phyloP scores from a whole-genome alignment of 37 sponge, comb jelly and placozoan genomes.

The Hormiphora californensis region DNA sequence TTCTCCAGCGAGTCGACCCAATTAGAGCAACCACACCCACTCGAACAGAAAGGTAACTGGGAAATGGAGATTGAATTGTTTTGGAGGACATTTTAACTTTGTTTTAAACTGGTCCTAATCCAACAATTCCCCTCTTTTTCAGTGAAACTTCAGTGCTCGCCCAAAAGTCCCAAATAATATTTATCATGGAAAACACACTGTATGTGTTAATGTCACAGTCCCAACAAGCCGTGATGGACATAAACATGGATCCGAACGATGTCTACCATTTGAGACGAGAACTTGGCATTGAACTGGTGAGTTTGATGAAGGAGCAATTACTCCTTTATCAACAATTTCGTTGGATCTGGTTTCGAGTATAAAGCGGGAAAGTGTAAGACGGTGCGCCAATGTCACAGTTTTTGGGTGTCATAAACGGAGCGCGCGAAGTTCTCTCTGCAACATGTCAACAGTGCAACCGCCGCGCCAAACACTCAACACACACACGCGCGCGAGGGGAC shows the following conservation, averaged over 20 bases:
- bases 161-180: constrained; percentile 4
- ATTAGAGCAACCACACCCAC: background rate
- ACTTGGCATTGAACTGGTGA: constrained; percentile 35
- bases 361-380: too few relatives aligned
- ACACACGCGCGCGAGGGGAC: too few relatives aligned
- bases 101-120: background rate
- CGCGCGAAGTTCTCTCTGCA: too few relatives aligned
- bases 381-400: too few relatives aligned
- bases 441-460: too few relatives aligned
- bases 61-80: background rate
- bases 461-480: too few relatives aligned
- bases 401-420: too few relatives aligned
- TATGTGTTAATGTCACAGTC: constrained; percentile 34
- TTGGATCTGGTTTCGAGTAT: too few relatives aligned
- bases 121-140: background rate
- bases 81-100: background rate
- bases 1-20: constrained; percentile 40
- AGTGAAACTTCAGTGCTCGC: background rate
- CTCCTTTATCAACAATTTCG: too few relatives aligned
- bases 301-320: too few relatives aligned
- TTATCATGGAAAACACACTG: constrained; percentile 12
- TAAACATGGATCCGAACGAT: background rate
- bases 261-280: background rate
- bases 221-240: constrained; percentile 9
- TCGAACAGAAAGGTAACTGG: background rate